Percentiles rank a stretch among this genome's conserved stretches.
phyloP scores from a whole-genome alignment of 2,797 vertebrate species.

The Pagetopsis macropterus region DNA sequence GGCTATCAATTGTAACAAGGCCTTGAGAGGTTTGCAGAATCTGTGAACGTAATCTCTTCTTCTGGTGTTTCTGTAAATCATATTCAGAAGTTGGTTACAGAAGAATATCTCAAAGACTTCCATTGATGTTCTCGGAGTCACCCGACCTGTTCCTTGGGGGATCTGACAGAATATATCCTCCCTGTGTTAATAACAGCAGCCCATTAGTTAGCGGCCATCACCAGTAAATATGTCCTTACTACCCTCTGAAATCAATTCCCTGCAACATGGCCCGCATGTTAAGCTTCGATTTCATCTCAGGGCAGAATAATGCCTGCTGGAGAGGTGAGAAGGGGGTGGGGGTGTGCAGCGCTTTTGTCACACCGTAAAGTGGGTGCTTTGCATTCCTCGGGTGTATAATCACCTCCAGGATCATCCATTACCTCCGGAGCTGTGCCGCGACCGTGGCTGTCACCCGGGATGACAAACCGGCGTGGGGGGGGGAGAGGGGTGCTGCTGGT shows the following conservation, averaged over 20 bases:
- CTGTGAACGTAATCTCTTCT: background rate
- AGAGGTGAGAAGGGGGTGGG: constrained; percentile 45
- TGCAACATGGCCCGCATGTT: constrained; percentile 59
- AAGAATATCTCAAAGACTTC: background rate
- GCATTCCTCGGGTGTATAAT: constrained; percentile 75
- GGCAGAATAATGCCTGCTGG: constrained; percentile 64
- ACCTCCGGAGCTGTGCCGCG: constrained; percentile 46
- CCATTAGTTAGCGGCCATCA: constrained; percentile 57
- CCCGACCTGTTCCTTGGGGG: background rate
- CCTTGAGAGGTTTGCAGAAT: background rate
- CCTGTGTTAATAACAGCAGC: constrained; percentile 14
- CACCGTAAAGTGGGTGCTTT: constrained; percentile 73
- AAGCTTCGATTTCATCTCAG: constrained; percentile 72
- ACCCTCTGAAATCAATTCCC: constrained; percentile 72
- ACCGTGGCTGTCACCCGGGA: constrained; percentile 63
- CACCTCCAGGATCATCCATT: constrained; percentile 69
- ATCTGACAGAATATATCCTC: constrained; percentile 6
- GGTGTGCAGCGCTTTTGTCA: constrained; percentile 52
- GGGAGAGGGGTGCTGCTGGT: background rate
- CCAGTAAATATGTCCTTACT: constrained; percentile 65
- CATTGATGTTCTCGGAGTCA: constrained; percentile 1
- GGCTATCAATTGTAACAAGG: too few species aligned
- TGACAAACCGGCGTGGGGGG: constrained; percentile 51
- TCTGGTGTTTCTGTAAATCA: too few species aligned
- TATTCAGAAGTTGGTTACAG: background rate